phyloP scores from a whole-genome alignment of 1,140 invertebrate species.

The Heliconius himera region DNA sequence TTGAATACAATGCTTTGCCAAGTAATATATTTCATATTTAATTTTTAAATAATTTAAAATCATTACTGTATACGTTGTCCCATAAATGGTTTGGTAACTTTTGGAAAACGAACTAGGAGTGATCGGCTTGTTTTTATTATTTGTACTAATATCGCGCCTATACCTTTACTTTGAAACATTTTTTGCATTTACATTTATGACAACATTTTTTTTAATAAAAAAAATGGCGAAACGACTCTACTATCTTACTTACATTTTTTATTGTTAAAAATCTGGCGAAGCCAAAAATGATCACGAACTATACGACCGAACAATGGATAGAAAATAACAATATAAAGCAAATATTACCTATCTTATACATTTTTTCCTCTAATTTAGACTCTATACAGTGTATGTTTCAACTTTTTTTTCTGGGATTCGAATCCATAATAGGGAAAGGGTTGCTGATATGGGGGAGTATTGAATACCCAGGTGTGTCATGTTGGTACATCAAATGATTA shows the following conservation, averaged over 20 bases:
- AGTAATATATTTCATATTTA: too few species aligned
- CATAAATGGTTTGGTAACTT: too few species aligned
- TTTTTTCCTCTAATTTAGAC: not conserved
- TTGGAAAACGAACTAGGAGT: too few species aligned
- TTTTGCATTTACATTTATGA: too few species aligned
- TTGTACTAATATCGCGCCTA: too few species aligned
- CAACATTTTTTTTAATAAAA: not conserved
- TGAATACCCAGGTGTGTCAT: conserved; percentile 18
- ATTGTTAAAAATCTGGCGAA: not conserved
- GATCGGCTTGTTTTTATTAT: too few species aligned
- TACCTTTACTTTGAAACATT: too few species aligned
- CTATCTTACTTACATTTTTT: not conserved
- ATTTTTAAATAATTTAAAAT: too few species aligned
- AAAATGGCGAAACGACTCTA: not conserved
- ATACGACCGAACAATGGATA: not conserved
- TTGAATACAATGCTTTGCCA: too few species aligned
- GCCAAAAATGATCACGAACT: conserved; percentile 11
- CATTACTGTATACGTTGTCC: too few species aligned
- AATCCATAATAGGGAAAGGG: not conserved
- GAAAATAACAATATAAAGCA: conserved; percentile 1
- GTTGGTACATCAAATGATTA: conserved; percentile 14
- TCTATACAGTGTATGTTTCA: not conserved
- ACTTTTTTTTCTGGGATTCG: not conserved
- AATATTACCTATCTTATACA: not conserved
- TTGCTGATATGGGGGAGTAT: conserved; percentile 11